Evolutionary conservation across 1,140 invertebrate genomes (phyloP).

Genomic region (Planococcus citri): DNA sequence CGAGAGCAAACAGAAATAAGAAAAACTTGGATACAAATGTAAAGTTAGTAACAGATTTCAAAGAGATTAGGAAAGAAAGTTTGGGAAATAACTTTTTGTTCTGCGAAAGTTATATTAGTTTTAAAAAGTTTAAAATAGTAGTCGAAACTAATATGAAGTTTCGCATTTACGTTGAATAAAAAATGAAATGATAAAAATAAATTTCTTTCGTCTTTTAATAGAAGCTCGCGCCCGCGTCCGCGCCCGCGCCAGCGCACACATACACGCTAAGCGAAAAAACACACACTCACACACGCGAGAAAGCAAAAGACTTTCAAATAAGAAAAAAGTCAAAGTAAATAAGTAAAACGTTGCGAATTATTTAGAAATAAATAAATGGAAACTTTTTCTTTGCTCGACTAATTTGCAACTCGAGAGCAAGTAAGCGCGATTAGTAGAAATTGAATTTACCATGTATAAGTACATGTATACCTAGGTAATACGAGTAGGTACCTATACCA

Average conservation of each 20-base stretch:
- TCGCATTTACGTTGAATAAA: slow-evolving; percentile 4
- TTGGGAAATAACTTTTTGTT: not conserved
- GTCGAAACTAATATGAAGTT: slow-evolving; percentile 18
- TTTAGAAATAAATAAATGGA: not conserved
- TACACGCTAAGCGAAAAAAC: too few relatives aligned
- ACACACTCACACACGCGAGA: not conserved
- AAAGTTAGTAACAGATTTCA: slow-evolving; percentile 14
- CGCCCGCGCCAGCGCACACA: too few relatives aligned
- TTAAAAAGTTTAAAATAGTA: slow-evolving; percentile 17
- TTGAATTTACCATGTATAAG: too few relatives aligned
- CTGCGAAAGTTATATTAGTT: slow-evolving; percentile 14
- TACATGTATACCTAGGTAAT: too few relatives aligned
- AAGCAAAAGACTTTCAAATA: not conserved
- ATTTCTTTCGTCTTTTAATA: not conserved
- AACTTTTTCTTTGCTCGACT: not conserved
- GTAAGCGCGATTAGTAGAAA: too few relatives aligned
- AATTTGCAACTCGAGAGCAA: not conserved
- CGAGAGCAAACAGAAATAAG: not conserved
- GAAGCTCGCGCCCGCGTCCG: not conserved
- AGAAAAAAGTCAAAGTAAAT: slow-evolving; percentile 5
- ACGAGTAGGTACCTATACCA: too few relatives aligned
- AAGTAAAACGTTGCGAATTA: slow-evolving; percentile 11
- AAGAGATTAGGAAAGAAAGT: slow-evolving; percentile 10
- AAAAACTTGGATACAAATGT: slow-evolving; percentile 12
- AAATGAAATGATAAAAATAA: not conserved